Evolutionary conservation across 92 coral and sea anemone species (phyloP), one percentile per base, ranked within the genome.

Genomic region (Parazoanthus darwini): DNA sequence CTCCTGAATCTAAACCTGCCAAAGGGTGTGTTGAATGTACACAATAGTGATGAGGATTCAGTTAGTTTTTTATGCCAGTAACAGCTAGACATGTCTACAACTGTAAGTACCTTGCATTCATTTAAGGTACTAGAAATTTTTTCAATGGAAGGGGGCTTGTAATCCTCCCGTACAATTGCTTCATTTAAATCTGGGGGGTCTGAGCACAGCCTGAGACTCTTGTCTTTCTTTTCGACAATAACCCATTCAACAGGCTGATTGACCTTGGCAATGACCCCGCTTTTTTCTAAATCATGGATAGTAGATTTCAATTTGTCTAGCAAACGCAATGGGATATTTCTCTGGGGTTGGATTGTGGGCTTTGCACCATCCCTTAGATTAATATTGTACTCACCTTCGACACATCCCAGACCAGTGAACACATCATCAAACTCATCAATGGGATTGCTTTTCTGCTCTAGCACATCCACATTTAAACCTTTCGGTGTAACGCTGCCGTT

Each of bases 21-120:
- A 88, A 78, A 82, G 38, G 90, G 91, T 42, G 85, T 77, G 75
- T 91, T 91, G 35, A 91, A 84, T 13, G 86, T 79, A 44, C 88
- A 74, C 5, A 85, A 84, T 26, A 80, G 33, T 70, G 88, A 88
- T 43, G 89, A 85, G 56, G 72, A 76, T 13, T 81, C 91, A 68
- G 89, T 86, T 23, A 85, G 87, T 72, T 76, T 81, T 86, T 90
- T 76, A 88, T 90, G 88, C 92, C 90, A 86, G 59, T 90, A 90
- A 82, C 90, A 90, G 74, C 81, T 89, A 54, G 88, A 51, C 91
- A 77, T 89, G 67, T 89, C 90, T 72, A 90, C 85, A 46, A 46
- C 51, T 46, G 51, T 46, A 46, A 46, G 5, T 46, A 46, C 51
- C 9, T 46, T 46, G 51, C 51, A 46, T 51, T 89, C 86, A 67